Evolutionary conservation across 1,140 invertebrate genomes (phyloP).

Genomic region (Drosophila parabipectinata): DNA sequence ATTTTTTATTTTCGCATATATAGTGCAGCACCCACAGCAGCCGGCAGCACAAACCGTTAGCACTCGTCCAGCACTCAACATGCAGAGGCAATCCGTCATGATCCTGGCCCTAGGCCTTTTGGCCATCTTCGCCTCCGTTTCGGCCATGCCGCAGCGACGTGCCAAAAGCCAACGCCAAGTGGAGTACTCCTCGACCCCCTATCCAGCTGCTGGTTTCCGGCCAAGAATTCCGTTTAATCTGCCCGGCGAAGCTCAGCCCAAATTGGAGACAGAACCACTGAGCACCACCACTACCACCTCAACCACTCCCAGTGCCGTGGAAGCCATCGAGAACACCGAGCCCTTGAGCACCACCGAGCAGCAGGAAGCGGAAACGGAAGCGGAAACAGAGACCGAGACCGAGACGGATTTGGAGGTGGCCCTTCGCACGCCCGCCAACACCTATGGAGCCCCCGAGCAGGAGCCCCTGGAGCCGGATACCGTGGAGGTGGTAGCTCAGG

Average conservation of each 20-base stretch:
- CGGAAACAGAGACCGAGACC: slow-evolving; percentile 16
- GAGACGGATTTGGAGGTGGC: slow-evolving; percentile 47
- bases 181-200: slow-evolving; percentile 69
- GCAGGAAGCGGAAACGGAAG: slow-evolving; percentile 34
- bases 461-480: slow-evolving; percentile 51
- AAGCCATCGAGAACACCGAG: slow-evolving; percentile 49
- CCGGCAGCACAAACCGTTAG: slow-evolving; percentile 68
- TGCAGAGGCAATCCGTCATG: slow-evolving; percentile 37
- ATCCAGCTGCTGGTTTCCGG: slow-evolving; percentile 75
- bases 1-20: slow-evolving; percentile 46
- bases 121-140: slow-evolving; percentile 15
- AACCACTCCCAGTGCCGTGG: slow-evolving; percentile 27
- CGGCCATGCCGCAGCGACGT: slow-evolving; percentile 58
- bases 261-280: slow-evolving; percentile 44
- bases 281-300: slow-evolving; percentile 25
- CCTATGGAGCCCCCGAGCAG: slow-evolving; percentile 58
- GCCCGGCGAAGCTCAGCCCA: slow-evolving; percentile 61
- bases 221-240: slow-evolving; percentile 69
- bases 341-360: slow-evolving; percentile 39
- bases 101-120: slow-evolving; percentile 45
- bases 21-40: slow-evolving; percentile 63
- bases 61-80: slow-evolving; percentile 45
- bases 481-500: slow-evolving; percentile 62
- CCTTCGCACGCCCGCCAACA: slow-evolving; percentile 63
- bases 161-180: slow-evolving; percentile 73